Percentiles rank a stretch among this genome's conserved stretches.
These are phyloP conservation scores for Erythrocercus mccallii DNA, from an alignment of 2,113 vertebrate species.

Conservation along the genomic window DNA sequence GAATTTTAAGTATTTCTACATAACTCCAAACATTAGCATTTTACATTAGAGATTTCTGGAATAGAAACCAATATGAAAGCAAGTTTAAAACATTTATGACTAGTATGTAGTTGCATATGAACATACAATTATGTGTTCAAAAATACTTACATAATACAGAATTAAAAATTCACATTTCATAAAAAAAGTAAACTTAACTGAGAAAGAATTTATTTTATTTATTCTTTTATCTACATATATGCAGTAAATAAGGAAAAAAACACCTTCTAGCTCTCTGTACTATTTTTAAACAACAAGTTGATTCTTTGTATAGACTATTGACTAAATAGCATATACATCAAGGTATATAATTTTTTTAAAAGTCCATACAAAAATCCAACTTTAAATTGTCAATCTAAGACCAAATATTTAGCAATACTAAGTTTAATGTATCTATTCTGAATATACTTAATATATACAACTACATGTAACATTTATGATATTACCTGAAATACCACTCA, in stretches of 20 bases:
- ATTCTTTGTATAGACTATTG: not conserved
- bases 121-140: not conserved
- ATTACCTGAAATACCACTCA: not conserved
- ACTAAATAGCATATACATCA: not conserved
- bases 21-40: not conserved
- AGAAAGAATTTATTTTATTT: not conserved
- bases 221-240: not conserved
- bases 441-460: not conserved
- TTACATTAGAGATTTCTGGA: not conserved
- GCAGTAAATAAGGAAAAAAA: not conserved
- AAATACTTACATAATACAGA: not conserved
- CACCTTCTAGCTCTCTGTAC: not conserved
- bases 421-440: not conserved
- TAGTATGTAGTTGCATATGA: not conserved
- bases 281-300: not conserved
- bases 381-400: not conserved
- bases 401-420: not conserved
- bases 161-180: not conserved
- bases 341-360: not conserved
- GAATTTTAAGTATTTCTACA: not conserved
- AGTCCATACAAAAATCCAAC: not conserved
- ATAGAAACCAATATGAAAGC: not conserved
- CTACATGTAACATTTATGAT: not conserved
- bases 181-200: not conserved
- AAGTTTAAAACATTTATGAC: not conserved